Base-by-base conservation (phyloP, 2,888 invertebrate genomes). In the Diaprepes abbreviatus region DNA sequence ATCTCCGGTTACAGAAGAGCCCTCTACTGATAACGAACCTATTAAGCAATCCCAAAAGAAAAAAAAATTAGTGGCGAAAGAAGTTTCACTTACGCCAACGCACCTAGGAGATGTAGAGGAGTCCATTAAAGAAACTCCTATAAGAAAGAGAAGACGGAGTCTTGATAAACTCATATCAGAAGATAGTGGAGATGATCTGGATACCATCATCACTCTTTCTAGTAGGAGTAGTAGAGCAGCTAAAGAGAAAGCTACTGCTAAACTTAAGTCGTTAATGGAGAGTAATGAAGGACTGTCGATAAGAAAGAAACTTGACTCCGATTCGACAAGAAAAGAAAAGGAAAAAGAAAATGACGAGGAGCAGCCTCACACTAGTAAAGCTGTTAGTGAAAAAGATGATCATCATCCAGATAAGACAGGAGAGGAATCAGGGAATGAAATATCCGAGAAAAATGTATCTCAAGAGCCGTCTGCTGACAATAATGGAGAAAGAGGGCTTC, bases 181-280 rank as follows among this genome's bases (percentile, higher is more conserved):
- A 79, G 81, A 71, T 73, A 72, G 63, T 52, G 50, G 52, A 7
- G 73, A 71, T 45, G 69, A 71, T 60, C 55, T 73, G 33, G 71
- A 73, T 36, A 52, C 68, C 1, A 70, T 73, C 24, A 73, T 73
- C 14, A 70, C 68, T 17, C 57, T 75, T n/a, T 73, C 73, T 1
- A 65, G 79, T 74, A 81, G 70, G 77, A 78, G 73, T 59, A 72
- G 73, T 21, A 55, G 78, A 58, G 79, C 78, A 40, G 76, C 77
- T 2, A 78, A 77, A 54, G 77, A 77, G 50, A 79, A 78, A 62
- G 77, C 77, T 4, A 73, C 75, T 35, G 75, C 74, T 36, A 77
- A 77, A 70, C 59, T 76, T 28, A 78, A 75, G 50, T 68, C 50
- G 5, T 70, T 73, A 14, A 74, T 76, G 72, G 77, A 79, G 71